These are phyloP conservation scores for Drosophila equinoxialis DNA, from an alignment of 1,140 invertebrate species.

Conservation along the genomic window DNA sequence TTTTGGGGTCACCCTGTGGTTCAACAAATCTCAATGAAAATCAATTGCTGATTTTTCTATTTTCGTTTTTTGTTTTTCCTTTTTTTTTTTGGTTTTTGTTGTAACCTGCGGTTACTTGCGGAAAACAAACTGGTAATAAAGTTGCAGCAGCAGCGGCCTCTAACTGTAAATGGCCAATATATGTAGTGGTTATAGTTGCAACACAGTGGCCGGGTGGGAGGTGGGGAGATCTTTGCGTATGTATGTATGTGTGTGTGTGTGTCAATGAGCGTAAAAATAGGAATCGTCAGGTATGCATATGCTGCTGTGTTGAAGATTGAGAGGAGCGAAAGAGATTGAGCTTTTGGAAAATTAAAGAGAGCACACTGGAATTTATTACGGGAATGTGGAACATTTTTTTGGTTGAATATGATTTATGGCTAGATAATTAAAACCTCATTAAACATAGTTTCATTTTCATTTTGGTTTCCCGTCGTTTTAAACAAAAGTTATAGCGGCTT, in stretches of 20 bases:
- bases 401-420: too few relatives aligned
- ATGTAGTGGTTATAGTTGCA: slow-evolving; percentile 13
- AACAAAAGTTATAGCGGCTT: too few relatives aligned
- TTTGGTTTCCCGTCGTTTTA: too few relatives aligned
- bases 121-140: slow-evolving; percentile 50
- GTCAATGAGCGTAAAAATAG: slow-evolving; percentile 37
- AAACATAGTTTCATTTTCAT: too few relatives aligned
- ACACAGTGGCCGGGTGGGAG: not conserved
- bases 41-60: slow-evolving; percentile 39
- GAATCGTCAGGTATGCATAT: slow-evolving; percentile 30
- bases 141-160: slow-evolving; percentile 49
- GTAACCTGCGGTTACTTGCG: slow-evolving; percentile 24
- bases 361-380: slow-evolving; percentile 24
- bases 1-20: slow-evolving; percentile 41
- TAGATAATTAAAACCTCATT: too few relatives aligned
- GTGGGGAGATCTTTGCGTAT: not conserved
- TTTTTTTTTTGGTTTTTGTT: slow-evolving; percentile 40
- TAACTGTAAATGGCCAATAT: slow-evolving; percentile 70
- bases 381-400: too few relatives aligned
- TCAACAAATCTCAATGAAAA: slow-evolving; percentile 66
- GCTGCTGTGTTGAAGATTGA: slow-evolving; percentile 5
- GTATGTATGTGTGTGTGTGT: slow-evolving; percentile 34
- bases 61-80: slow-evolving; percentile 37
- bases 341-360: slow-evolving; percentile 28
- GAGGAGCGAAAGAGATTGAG: not conserved